Evolutionary conservation across 1,140 invertebrate genomes (phyloP), one percentile per base, ranked within the genome.

Genomic region (Thaumetopoea pityocampa): DNA sequence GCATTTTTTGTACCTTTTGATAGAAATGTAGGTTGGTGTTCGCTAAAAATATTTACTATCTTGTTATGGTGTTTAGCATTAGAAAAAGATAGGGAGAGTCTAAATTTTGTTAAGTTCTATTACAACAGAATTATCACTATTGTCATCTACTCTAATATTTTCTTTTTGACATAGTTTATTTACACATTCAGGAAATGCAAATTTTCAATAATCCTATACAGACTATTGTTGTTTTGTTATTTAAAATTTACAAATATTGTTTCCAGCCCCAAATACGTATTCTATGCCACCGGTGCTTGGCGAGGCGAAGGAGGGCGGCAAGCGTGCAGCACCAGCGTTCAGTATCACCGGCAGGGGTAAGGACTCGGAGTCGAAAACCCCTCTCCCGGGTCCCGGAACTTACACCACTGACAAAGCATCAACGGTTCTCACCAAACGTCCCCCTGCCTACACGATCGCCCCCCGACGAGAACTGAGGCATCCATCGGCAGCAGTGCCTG

Each of bases 191-290:
- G n/a, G n/a, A n/a, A n/a, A n/a, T n/a, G n/a, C n/a, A n/a, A n/a
- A n/a, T n/a, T n/a, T n/a, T n/a, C n/a, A n/a, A n/a, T n/a, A n/a
- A n/a, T n/a, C n/a, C n/a, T n/a, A n/a, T n/a, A n/a, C n/a, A n/a
- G n/a, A n/a, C n/a, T n/a, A n/a, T n/a, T n/a, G n/a, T n/a, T n/a
- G n/a, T n/a, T n/a, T n/a, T n/a, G 8, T 2, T 24, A 24, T 3
- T 28, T 14, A 28, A 5, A 7, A 28, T 5, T 2, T 4, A 14
- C 6, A 14, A 14, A n/a, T 23, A 12, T 42, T 8, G 15, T 37
- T 77, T 86, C 30, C 81, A 93, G 92, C 92, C 65, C 94, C 95
- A 16, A 97, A 97, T 74, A 89, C 92, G 33, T 97, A 97, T 85
- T 93, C 92, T 54, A 92, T 97, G 67, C 93, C 94, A 16, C 90